Conservation (phyloP, 2,113 vertebrate genomes). For the Notechis scutatus region DNA sequence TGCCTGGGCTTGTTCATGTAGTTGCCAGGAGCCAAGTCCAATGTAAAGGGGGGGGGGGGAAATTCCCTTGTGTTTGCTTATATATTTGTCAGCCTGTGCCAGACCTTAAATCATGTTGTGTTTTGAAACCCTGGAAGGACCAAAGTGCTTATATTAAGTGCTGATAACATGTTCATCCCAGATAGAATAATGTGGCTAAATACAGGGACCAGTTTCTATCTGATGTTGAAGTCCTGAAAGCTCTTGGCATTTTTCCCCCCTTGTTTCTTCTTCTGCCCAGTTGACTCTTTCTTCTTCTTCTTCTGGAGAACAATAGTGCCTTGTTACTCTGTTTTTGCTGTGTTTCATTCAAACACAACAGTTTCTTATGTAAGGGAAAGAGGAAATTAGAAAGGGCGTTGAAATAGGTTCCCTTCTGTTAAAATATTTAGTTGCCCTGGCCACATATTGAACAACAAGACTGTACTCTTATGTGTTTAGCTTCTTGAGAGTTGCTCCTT, state of each 20-base stretch:
- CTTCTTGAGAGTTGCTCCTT: background rate
- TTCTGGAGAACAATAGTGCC: background rate
- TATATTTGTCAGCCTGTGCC: background rate
- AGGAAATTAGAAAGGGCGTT: background rate
- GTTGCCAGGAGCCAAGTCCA: background rate
- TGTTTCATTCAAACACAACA: constrained; percentile 11
- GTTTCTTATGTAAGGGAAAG: background rate
- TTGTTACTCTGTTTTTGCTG: background rate
- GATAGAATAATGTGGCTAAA: background rate
- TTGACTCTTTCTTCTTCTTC: background rate
- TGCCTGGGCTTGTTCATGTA: background rate
- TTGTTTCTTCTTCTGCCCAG: background rate
- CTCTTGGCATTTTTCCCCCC: background rate
- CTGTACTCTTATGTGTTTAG: background rate
- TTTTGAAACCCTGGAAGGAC: constrained; percentile 31
- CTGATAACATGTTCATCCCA: constrained; percentile 29
- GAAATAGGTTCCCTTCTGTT: background rate
- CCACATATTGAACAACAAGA: background rate
- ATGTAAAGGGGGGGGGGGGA: background rate
- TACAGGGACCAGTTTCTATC: fast-evolving
- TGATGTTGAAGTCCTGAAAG: background rate
- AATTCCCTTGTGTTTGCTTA: constrained; percentile 53
- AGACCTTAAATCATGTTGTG: constrained; percentile 42
- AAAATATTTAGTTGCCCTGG: constrained; percentile 12
- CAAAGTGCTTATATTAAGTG: constrained; percentile 10